Evolutionary conservation across 2,113 vertebrate species (phyloP).

Genomic region (Channa argus): DNA sequence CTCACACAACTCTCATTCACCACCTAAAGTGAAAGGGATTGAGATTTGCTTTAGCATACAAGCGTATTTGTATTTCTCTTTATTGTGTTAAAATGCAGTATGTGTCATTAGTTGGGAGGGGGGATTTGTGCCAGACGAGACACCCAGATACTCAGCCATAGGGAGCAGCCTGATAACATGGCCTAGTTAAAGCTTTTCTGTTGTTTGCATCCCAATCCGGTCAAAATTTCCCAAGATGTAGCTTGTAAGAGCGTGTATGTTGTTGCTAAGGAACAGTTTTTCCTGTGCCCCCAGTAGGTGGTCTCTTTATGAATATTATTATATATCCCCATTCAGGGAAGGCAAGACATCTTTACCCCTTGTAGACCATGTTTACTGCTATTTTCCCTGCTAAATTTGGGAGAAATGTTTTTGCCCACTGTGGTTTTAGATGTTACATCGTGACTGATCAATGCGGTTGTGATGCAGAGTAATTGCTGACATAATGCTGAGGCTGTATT

Average conservation of each 20-base stretch:
- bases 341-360: slow-evolving; percentile 68
- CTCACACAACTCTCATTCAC: slow-evolving; percentile 17
- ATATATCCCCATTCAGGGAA: slow-evolving; percentile 71
- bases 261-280: slow-evolving; percentile 83
- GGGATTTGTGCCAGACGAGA: slow-evolving; percentile 65
- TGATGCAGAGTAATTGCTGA: slow-evolving; percentile 35
- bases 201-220: slow-evolving; percentile 79
- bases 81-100: slow-evolving; percentile 51
- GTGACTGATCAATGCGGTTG: slow-evolving; percentile 34
- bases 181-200: slow-evolving; percentile 78
- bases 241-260: slow-evolving; percentile 77
- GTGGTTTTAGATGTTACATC: slow-evolving; percentile 19
- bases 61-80: slow-evolving; percentile 40
- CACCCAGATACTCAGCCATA: slow-evolving; percentile 53
- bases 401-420: slow-evolving; percentile 20
- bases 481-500: background rate
- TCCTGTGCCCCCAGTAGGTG: slow-evolving; percentile 74
- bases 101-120: slow-evolving; percentile 52
- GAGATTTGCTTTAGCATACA: slow-evolving; percentile 16
- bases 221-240: slow-evolving; percentile 80
- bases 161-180: slow-evolving; percentile 71
- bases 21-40: background rate
- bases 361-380: slow-evolving; percentile 61
- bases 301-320: slow-evolving; percentile 84
- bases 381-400: slow-evolving; percentile 45